Conservation (phyloP, 1,140 invertebrate genomes). For the Lordiphosa clarofinis region DNA sequence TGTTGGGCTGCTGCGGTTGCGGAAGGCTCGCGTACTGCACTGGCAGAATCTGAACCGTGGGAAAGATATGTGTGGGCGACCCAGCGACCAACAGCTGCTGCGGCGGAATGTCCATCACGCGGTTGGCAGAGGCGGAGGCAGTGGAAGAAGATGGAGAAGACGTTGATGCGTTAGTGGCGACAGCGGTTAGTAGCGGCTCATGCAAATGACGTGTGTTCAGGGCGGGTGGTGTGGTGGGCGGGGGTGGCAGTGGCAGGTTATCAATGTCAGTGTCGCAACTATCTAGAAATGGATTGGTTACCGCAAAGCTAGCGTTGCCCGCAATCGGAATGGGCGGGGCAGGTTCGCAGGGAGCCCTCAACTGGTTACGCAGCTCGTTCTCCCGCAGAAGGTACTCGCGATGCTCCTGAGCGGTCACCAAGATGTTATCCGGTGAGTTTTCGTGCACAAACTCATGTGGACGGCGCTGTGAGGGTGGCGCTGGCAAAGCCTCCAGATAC, state of each 20-base stretch:
- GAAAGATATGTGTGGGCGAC: conserved; percentile 74
- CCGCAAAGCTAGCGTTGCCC: conserved; percentile 42
- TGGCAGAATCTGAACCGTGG: conserved; percentile 76
- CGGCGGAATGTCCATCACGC: conserved; percentile 54
- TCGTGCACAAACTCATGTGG: conserved; percentile 70
- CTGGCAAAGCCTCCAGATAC: conserved; percentile 67
- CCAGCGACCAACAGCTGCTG: conserved; percentile 55
- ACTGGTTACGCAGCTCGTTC: conserved; percentile 74
- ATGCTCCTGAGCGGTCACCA: conserved; percentile 73
- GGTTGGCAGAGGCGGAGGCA: conserved; percentile 44
- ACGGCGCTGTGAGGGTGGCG: conserved; percentile 50
- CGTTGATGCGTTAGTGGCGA: conserved; percentile 67
- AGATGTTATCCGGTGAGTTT: conserved; percentile 73
- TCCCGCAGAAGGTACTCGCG: conserved; percentile 72
- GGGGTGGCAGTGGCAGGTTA: conserved; percentile 69
- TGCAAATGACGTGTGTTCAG: conserved; percentile 55
- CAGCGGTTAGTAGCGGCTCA: conserved; percentile 67
- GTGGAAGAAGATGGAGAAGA: conserved; percentile 53
- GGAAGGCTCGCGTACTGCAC: conserved; percentile 77
- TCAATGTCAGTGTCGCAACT: conserved; percentile 71
- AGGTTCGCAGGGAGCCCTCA: conserved; percentile 60
- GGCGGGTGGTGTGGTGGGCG: conserved; percentile 61
- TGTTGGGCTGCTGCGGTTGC: conserved; percentile 76
- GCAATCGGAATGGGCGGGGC: conserved; percentile 65
- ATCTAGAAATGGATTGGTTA: conserved; percentile 78